Conservation (phyloP, 1,140 invertebrate genomes). For the Calliphora vicina region DNA sequence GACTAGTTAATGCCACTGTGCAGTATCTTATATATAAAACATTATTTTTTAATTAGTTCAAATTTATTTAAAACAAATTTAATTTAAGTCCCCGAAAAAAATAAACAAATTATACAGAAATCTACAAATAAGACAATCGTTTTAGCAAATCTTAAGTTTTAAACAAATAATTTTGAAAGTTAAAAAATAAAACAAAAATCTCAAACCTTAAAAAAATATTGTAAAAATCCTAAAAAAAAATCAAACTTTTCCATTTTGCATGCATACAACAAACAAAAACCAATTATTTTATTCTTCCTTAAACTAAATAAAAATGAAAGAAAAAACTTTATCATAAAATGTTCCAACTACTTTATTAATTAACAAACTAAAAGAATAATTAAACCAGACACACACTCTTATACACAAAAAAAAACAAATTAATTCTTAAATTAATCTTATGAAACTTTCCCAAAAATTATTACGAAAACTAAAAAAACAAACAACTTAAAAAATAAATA, state of each 20-base stretch:
- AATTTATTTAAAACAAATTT: neutral
- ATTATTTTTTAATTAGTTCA: neutral
- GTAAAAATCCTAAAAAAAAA: neutral
- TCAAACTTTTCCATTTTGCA: neutral
- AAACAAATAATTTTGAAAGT: neutral
- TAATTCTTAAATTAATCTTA: slow-evolving; percentile 21
- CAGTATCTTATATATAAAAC: neutral
- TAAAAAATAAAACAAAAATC: neutral
- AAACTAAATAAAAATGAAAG: neutral
- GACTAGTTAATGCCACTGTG: neutral
- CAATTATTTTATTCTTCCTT: neutral
- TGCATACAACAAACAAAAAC: neutral
- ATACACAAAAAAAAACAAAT: neutral
- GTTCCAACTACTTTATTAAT: slow-evolving; percentile 11
- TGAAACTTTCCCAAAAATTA: slow-evolving; percentile 18
- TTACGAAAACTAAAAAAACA: slow-evolving; percentile 9
- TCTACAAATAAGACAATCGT: slow-evolving; percentile 13
- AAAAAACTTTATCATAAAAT: slow-evolving; percentile 18
- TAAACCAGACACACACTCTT: neutral
- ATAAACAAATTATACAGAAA: neutral
- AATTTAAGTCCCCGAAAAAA: neutral
- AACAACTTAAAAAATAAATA: neutral
- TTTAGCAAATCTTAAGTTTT: neutral
- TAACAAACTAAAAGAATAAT: neutral
- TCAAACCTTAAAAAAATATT: neutral